Conservation (phyloP, 2,113 vertebrate genomes). For the Cheilinus undulatus region DNA sequence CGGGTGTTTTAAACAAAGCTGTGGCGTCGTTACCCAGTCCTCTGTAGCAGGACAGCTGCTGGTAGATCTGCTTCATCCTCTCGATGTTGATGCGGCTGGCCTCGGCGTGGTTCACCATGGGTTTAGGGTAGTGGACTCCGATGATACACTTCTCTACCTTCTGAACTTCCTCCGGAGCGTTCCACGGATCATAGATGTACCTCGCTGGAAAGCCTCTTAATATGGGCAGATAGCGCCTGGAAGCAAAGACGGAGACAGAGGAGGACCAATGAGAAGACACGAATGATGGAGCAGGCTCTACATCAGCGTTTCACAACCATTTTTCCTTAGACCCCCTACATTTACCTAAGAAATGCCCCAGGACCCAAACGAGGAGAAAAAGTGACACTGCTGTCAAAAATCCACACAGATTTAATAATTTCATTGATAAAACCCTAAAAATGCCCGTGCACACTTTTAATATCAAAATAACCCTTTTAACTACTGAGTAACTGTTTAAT, state of each 20-base stretch:
- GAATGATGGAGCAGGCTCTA: no score
- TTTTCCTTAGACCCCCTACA: no score
- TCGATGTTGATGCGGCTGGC: constrained; percentile 95
- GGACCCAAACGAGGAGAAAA: no score
- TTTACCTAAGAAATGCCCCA: no score
- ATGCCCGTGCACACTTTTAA: no score
- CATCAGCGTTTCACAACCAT: no score
- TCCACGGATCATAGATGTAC: constrained; percentile 98
- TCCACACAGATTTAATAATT: no score
- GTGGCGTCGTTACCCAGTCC: constrained; percentile 87
- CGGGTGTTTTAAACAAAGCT: neutral
- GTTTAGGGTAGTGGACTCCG: constrained; percentile 93
- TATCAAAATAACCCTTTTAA: no score
- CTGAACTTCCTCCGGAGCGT: constrained; percentile 92
- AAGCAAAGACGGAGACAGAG: constrained; percentile 24
- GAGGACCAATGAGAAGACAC: no score
- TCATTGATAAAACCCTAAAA: no score
- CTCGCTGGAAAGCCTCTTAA: constrained; percentile 93
- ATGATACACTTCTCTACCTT: constrained; percentile 94
- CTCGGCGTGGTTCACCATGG: constrained; percentile 95
- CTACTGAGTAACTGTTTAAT: no score
- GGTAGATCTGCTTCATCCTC: constrained; percentile 97
- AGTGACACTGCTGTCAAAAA: no score
- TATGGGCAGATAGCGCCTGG: constrained; percentile 92
- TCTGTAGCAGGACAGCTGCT: constrained; percentile 93